Evolutionary conservation across 2,113 vertebrate species (phyloP).

Genomic region (Heterochromis multidens): DNA sequence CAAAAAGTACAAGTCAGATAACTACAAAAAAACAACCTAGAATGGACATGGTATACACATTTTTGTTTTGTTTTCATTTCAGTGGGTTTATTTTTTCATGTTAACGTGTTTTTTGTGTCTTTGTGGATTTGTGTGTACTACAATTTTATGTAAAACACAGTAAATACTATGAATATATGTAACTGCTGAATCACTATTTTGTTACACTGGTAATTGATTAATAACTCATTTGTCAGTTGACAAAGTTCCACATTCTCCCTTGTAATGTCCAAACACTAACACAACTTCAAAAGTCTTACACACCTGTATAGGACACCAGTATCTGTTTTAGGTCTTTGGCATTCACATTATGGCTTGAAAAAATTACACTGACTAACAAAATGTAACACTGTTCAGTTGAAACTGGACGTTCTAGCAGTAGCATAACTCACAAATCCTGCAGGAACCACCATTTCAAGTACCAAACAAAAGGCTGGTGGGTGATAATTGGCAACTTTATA

Average conservation of each 20-base stretch:
- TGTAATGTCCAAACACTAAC: neutral
- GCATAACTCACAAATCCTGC: rapidly evolving
- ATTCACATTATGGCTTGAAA: neutral
- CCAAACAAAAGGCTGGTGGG: neutral
- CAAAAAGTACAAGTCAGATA: no score
- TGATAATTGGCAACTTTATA: neutral
- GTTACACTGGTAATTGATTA: neutral
- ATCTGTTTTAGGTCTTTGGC: neutral
- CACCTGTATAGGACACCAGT: neutral
- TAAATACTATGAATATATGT: neutral
- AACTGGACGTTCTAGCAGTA: neutral
- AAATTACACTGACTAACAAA: neutral
- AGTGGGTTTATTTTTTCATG: neutral
- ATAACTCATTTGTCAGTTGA: neutral
- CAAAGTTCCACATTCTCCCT: neutral
- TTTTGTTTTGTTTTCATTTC: neutral
- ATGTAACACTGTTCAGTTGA: neutral
- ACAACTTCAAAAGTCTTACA: neutral
- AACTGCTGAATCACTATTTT: neutral
- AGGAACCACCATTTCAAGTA: rapidly evolving
- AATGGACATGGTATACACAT: neutral
- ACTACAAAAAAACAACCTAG: neutral
- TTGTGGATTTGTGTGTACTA: rapidly evolving
- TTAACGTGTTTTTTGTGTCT: neutral
- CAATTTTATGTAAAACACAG: neutral